Conservation (phyloP, 2,888 invertebrate genomes). For the Dryobota labecula region DNA sequence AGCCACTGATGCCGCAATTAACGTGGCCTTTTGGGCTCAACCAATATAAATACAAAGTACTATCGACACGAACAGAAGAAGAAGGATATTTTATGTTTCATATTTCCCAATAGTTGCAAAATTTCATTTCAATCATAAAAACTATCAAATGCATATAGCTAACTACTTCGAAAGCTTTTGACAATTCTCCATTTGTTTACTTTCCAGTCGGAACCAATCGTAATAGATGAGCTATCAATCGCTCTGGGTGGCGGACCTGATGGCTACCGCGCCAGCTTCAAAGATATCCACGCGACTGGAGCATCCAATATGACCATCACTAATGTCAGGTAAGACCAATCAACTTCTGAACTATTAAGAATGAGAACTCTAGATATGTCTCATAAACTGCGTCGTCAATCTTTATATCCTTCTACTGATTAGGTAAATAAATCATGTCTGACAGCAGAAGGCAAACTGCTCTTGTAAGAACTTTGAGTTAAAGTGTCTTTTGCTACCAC, state of each 20-base stretch:
- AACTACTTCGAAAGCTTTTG: slow-evolving; percentile 6
- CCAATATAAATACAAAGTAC: no score
- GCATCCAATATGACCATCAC: slow-evolving; percentile 95
- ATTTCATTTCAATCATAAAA: background rate
- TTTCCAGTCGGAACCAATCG: slow-evolving; percentile 93
- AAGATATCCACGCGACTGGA: slow-evolving; percentile 94
- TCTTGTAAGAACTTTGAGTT: no score
- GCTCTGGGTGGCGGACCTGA: slow-evolving; percentile 95
- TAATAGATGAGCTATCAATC: slow-evolving; percentile 96
- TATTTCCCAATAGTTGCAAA: background rate
- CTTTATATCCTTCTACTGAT: no score
- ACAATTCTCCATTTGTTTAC: background rate
- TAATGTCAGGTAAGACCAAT: slow-evolving; percentile 92
- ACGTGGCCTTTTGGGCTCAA: no score
- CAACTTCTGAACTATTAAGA: background rate
- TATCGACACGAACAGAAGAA: no score
- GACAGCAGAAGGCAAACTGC: no score
- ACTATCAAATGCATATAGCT: background rate
- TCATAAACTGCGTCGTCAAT: no score
- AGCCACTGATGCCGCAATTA: no score
- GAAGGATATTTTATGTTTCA: background rate
- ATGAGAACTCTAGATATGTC: no score
- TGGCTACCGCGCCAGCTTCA: slow-evolving; percentile 95
- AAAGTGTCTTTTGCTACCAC: no score
- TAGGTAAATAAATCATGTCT: no score